Base-by-base conservation (phyloP, 2,888 invertebrate species). In the Apamea epomidion region DNA sequence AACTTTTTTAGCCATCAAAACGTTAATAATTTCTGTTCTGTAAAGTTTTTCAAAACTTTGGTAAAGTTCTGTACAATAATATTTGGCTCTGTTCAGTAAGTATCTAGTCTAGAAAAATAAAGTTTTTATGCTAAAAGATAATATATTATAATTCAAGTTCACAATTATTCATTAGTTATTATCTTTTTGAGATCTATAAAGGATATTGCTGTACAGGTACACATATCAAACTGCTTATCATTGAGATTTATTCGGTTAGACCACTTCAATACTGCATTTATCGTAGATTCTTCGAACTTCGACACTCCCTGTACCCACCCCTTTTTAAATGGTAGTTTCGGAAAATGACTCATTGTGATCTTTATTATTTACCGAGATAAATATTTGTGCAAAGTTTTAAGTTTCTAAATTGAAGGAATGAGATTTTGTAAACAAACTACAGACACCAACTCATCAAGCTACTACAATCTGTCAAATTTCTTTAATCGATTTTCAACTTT, bases 1-100 rank as follows among this genome's bases (percentile, higher is more conserved):
- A 58, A 62, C 42, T 62, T 60, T 74, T 72, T 18, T 37, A 16
- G 3, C 18, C 6, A 29, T 16, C 16, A 32, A 51, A 71, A 54
- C 6, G 16, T 64, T 1, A 73, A 29, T 48, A 21, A 16, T 16
- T 32, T 25, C 0, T 21, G 21, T 16, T 51, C 8, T 51, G 12
- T 6, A 67, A 25, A 81, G 32, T 81, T 68, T 67, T n/a, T 18
- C 21, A 37, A 62, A 45, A 62, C 37, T 62, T 60, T 62, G 14
- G 12, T n/a, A 51, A 37, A 37, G n/a, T 37, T 71, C 51, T 51
- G 8, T n/a, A 21, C 1, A 72, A n/a, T n/a, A 74, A 14, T 70
- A 69, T 70, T 51, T 51, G 21, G 3, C 21, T 51, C n/a, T 51
- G 37, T n/a, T 16, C 29, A 14, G 25, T 21, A 48, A 21, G 29